These are phyloP conservation scores for Leptoteleia sp. DNA, from an alignment of 1,140 invertebrate genomes.

Conservation along the genomic window DNA sequence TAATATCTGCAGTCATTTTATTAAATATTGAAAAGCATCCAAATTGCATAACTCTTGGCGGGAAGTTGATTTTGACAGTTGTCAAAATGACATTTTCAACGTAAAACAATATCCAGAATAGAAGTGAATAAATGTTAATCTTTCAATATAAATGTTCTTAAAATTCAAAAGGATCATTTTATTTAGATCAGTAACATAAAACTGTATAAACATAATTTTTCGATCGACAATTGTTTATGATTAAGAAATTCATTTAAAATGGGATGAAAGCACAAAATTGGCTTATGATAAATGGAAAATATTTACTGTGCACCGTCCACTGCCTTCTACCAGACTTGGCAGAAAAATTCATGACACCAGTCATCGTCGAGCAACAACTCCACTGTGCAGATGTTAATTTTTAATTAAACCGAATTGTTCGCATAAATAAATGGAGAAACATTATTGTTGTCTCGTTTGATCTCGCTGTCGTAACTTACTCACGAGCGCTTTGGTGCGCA, in stretches of 20 bases:
- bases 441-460: constrained; percentile 9
- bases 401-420: constrained; percentile 19
- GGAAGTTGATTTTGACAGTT: constrained; percentile 34
- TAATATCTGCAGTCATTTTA: too few species aligned
- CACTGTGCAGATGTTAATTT: constrained; percentile 12
- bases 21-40: constrained; percentile 4
- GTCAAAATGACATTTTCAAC: not conserved
- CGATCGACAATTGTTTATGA: constrained; percentile 18
- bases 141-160: too few species aligned
- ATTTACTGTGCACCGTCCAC: constrained; percentile 81
- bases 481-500: not conserved
- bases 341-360: constrained; percentile 77
- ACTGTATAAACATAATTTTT: constrained; percentile 16
- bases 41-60: constrained; percentile 32
- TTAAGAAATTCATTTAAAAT: constrained; percentile 32
- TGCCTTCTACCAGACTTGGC: constrained; percentile 79
- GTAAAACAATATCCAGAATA: too few species aligned
- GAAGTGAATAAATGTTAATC: too few species aligned
- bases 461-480: not conserved
- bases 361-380: constrained; percentile 69
- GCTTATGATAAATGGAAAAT: not conserved
- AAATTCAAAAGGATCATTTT: too few species aligned
- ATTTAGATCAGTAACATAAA: not conserved
- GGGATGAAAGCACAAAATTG: not conserved
- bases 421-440: not conserved